These are phyloP conservation scores for Drosophila jambulina DNA, from an alignment of 1,140 invertebrate species.

Conservation along the genomic window DNA sequence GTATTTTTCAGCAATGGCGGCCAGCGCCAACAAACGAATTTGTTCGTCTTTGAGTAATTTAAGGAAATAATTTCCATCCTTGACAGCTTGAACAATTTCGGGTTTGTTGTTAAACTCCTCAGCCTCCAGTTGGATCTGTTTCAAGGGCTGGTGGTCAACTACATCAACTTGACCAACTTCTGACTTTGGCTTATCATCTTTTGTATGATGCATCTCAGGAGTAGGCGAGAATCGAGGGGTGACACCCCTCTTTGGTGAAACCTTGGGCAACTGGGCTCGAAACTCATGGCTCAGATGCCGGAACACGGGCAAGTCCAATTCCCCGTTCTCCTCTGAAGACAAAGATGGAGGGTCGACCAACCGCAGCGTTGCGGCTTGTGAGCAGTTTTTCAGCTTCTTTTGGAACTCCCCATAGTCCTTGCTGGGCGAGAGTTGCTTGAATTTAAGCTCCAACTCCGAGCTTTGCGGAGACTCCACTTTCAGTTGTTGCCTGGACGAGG, in stretches of 20 bases:
- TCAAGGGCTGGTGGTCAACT: constrained; percentile 56
- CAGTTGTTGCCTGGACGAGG: constrained; percentile 4
- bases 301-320: constrained; percentile 89
- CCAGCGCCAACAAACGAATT: constrained; percentile 88
- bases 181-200: neutral
- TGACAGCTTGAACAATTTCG: constrained; percentile 21
- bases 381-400: constrained; percentile 85
- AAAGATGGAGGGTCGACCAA: constrained; percentile 4
- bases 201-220: constrained; percentile 20
- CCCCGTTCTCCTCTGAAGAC: constrained; percentile 28
- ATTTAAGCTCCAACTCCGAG: constrained; percentile 75
- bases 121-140: constrained; percentile 8
- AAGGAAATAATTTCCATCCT: constrained; percentile 92
- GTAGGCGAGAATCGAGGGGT: constrained; percentile 75
- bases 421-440: constrained; percentile 76
- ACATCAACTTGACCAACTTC: constrained; percentile 33
- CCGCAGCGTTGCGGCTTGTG: constrained; percentile 49
- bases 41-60: constrained; percentile 91
- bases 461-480: constrained; percentile 29
- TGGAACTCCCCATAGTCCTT: constrained; percentile 85
- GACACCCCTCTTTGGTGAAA: constrained; percentile 86
- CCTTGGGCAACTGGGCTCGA: constrained; percentile 91
- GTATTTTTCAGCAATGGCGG: constrained; percentile 89
- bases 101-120: constrained; percentile 41
- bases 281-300: constrained; percentile 93